A percentile compares a stretch with the other conserved stretches of the same genome.
Conservation (phyloP, 2,113 vertebrate genomes). For the Pantherophis guttatus region DNA sequence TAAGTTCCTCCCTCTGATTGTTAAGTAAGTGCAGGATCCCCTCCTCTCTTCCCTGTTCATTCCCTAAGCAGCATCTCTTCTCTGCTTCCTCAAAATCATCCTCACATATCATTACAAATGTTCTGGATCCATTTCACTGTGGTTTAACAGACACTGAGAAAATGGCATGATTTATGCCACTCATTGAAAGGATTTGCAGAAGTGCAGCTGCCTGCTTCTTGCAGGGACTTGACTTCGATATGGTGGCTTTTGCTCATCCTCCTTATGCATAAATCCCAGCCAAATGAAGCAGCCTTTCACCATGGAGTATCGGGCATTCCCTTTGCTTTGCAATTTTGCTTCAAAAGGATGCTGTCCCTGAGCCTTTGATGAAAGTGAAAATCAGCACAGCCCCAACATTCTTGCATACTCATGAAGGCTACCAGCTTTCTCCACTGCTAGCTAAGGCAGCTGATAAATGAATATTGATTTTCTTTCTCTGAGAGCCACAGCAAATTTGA, state of each 20-base stretch:
- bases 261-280: neutral
- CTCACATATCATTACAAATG: neutral
- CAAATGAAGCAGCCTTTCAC: neutral
- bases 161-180: neutral
- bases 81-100: neutral
- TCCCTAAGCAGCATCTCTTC: neutral
- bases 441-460: neutral
- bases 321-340: neutral
- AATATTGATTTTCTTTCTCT: slow-evolving; percentile 10
- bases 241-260: neutral
- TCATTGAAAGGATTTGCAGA: neutral
- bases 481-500: neutral
- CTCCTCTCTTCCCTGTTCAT: neutral
- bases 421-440: neutral
- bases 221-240: neutral
- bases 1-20: neutral
- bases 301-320: neutral
- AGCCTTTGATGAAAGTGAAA: neutral
- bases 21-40: neutral
- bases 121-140: neutral
- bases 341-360: neutral
- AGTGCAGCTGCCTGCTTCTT: neutral
- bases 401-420: neutral
- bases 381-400: neutral
- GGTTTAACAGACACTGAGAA: neutral